These are phyloP conservation scores for Thera britannica DNA, from an alignment of 2,888 invertebrate species.

Conservation along the genomic window DNA sequence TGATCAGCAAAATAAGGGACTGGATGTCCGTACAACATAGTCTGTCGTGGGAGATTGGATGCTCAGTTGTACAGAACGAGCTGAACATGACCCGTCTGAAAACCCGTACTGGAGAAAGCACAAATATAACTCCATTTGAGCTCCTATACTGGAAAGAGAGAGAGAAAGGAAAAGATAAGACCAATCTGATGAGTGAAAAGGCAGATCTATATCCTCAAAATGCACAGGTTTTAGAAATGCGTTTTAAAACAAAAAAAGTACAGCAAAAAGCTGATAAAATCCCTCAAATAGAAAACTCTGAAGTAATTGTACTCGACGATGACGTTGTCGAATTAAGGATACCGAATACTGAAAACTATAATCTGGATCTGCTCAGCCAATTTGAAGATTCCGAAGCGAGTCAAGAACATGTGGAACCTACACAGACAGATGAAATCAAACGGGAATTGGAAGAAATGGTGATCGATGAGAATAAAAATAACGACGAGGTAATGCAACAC, in stretches of 20 bases:
- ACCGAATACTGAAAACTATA: constrained; percentile 25
- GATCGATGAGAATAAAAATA: neutral
- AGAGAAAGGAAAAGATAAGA: constrained; percentile 1
- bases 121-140: constrained; percentile 6
- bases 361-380: constrained; percentile 11
- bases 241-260: neutral
- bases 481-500: neutral
- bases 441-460: neutral
- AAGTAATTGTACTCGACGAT: neutral
- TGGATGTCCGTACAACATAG: constrained; percentile 19
- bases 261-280: neutral
- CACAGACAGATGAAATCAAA: neutral
- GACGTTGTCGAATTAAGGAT: constrained; percentile 23
- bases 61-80: constrained; percentile 29
- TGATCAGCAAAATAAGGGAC: constrained; percentile 18
- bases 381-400: constrained; percentile 19
- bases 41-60: constrained; percentile 28
- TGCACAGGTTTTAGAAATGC: neutral
- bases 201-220: too few species aligned
- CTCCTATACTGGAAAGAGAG: constrained; percentile 9
- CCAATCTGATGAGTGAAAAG: neutral
- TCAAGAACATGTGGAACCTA: neutral
- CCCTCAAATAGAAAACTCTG: neutral
- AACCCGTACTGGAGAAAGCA: neutral
- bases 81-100: constrained; percentile 18